Evolutionary conservation across 2,797 vertebrate genomes (phyloP), one percentile per base, ranked within the genome.

Genomic region (Typhlichthys subterraneus): DNA sequence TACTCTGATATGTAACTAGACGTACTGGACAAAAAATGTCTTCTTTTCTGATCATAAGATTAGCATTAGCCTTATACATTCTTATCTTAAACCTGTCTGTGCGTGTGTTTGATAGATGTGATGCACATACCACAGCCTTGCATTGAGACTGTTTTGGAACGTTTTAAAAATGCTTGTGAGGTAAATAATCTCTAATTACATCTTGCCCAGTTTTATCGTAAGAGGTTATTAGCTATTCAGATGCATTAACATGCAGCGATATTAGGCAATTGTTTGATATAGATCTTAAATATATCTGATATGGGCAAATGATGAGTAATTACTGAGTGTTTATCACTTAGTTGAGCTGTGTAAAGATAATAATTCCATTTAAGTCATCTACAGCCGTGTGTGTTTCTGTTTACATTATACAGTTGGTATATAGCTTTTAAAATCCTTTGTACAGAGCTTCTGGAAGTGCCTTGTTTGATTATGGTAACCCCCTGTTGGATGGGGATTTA

Each of bases 281-380:
- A 42, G 7, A 42, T 42, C 38, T 42, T 42, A 42, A 42, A 42
- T 42, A 42, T 42, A 42, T 9, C 38, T 42, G 38, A 9, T 42
- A 42, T 9, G 38, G 8, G 38, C 38, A 6, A 9, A 59, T 23
- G 17, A 29, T 33, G 38, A 60, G 8, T 45, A 50, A 69, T 61
- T 59, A 72, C 7, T 42, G 50, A 53, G 62, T 62, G 62, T 71
- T 64, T 57, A 73, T 74, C 38, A 42, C 38, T 70, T 15, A 67
- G 74, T 60, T 73, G 46, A 69, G 62, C 23, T 49, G 52, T 60
- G 45, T 63, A 53, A 69, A 72, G 51, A 63, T 68, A 73, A 50
- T 53, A 29, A 29, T 4, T 72, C 33, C 53, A 73, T 72, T 61
- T 74, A 45, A 63, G 45, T 60, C 53, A 68, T 61, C 66, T 59